Conservation (phyloP, 2,113 vertebrate genomes). For the Neofelis nebulosa region DNA sequence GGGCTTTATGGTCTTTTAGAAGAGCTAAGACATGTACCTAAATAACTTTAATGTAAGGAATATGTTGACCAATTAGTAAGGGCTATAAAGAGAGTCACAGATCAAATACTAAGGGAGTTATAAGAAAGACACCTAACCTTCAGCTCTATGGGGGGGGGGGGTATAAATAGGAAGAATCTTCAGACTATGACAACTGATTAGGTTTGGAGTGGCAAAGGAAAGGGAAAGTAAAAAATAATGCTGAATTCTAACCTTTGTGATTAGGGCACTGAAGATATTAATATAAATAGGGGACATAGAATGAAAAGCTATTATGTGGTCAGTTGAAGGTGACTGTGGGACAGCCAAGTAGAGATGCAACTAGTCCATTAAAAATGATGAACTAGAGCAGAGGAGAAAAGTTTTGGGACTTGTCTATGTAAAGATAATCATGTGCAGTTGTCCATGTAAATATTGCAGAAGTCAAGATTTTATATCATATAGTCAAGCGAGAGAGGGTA, state of each 20-base stretch:
- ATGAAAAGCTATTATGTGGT: background rate
- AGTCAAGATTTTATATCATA: background rate
- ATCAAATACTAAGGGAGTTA: background rate
- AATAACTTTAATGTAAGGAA: background rate
- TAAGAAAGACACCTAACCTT: background rate
- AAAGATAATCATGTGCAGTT: background rate
- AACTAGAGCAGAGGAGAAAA: background rate
- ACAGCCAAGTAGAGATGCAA: background rate
- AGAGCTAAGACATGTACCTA: background rate
- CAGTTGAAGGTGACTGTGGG: background rate
- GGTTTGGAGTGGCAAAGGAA: background rate
- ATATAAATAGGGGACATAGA: background rate
- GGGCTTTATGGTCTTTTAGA: conserved; percentile 4
- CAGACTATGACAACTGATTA: background rate
- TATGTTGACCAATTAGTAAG: background rate
- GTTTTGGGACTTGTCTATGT: background rate
- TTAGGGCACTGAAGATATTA: background rate
- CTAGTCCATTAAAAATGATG: background rate
- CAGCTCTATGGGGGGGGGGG: background rate
- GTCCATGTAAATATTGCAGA: background rate
- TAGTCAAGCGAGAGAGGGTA: background rate
- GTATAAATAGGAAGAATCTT: background rate
- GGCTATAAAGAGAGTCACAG: background rate
- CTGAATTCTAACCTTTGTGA: background rate
- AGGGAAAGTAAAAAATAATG: background rate